Base-by-base conservation (phyloP, 1,140 invertebrate genomes). In the Mamestra configurata region DNA sequence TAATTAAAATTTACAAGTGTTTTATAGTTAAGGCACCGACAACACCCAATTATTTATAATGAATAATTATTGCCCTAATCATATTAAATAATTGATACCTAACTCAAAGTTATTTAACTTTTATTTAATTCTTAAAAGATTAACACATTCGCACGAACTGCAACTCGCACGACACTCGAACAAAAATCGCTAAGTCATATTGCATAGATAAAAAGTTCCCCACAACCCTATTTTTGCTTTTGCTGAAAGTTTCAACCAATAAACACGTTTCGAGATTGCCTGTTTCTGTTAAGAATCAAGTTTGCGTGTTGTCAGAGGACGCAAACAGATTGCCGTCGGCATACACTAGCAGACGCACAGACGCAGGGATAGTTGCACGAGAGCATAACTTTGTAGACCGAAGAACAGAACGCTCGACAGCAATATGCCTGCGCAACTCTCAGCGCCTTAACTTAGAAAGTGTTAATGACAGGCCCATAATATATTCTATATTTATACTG, bases 41-140 rank as follows among this genome's bases (percentile, higher is more conserved):
- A 59, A 59, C 24, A 59, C 55, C 55, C 55, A 59, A 59, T 59
- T 27, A n/a, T n/a, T n/a, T n/a, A n/a, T 1, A 24, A 31, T 27
- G 1, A n/a, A 15, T 31, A 3, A n/a, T n/a, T n/a, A n/a, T n/a
- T n/a, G n/a, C n/a, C 13, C 15, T 31, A 2, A 6, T 31, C 10
- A 31, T n/a, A 31, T 59, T 49, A 4, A 13, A 15, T 0, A 49
- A 5, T 49, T n/a, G 46, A 49, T 49, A 5, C 27, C 46, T 49
- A 49, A 18, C 15, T 3, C n/a, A n/a, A n/a, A 5, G 0, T n/a
- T 49, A 49, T 4, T 49, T 15, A n/a, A 4, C 4, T 6, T 49
- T 6, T 11, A 43, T 49, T n/a, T 49, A 18, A 49, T n/a, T 49
- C 15, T 49, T n/a, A n/a, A n/a, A n/a, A 15, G 6, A 15, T 49